Percentiles rank a stretch among this genome's conserved stretches.
phyloP scores from a whole-genome alignment of 2,888 invertebrate species.

The Macroteleia sp. region DNA sequence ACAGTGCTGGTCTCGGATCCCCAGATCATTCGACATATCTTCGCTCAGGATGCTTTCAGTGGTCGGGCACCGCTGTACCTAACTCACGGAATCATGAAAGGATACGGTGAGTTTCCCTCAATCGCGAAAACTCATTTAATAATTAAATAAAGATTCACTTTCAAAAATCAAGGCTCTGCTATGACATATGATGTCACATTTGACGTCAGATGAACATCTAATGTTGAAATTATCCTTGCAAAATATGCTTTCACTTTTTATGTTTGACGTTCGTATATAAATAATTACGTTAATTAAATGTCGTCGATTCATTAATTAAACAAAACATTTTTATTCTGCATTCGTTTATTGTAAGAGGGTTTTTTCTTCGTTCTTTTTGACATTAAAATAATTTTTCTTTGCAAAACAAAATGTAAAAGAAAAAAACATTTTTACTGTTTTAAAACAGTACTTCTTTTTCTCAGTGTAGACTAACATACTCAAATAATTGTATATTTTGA shows the following conservation, averaged over 20 bases:
- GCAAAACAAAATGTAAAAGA: too few species aligned
- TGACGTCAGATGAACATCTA: slow-evolving; percentile 32
- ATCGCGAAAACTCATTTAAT: background rate
- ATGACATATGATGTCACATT: slow-evolving; percentile 42
- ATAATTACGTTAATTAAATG: background rate
- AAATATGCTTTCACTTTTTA: slow-evolving; percentile 37
- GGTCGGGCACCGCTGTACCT: slow-evolving; percentile 93
- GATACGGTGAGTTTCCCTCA: slow-evolving; percentile 89
- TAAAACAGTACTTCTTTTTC: too few species aligned
- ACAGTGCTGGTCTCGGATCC: slow-evolving; percentile 92
- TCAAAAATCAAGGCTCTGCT: slow-evolving; percentile 36
- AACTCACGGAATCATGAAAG: slow-evolving; percentile 94
- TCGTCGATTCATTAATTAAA: background rate
- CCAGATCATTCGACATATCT: slow-evolving; percentile 88
- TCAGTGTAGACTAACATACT: too few species aligned
- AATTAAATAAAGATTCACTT: slow-evolving; percentile 19
- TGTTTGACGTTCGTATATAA: slow-evolving; percentile 10
- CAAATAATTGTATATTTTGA: too few species aligned
- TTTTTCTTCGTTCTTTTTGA: too few species aligned
- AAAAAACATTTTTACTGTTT: too few species aligned
- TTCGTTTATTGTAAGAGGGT: too few species aligned
- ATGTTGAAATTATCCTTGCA: slow-evolving; percentile 44
- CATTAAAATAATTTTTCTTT: too few species aligned
- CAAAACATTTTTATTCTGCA: background rate
- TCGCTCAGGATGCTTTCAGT: slow-evolving; percentile 89